Percentiles rank a stretch among this genome's conserved stretches.
phyloP scores from a whole-genome alignment of 2,113 vertebrate species.

The Phylloscopus trochilus region DNA sequence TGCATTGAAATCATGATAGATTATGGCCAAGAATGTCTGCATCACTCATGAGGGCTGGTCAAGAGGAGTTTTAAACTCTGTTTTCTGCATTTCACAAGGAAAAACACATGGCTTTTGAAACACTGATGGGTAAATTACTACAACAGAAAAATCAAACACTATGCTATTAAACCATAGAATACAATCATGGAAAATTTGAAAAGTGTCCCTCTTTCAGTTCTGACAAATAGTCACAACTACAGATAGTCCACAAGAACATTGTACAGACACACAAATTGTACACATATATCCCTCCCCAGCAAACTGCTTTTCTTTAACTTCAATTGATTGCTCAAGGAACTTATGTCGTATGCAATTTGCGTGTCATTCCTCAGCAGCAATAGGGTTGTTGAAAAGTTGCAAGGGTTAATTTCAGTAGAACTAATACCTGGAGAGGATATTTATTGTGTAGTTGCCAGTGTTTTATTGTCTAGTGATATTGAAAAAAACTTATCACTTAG shows the following conservation, averaged over 20 bases:
- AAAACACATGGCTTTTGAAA: background rate
- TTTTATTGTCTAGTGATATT: background rate
- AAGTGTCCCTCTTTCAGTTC: background rate
- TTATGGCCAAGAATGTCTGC: background rate
- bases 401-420: background rate
- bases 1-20: background rate
- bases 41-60: background rate
- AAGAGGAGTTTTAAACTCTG: background rate
- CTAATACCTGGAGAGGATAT: background rate
- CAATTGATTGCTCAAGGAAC: background rate
- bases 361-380: background rate
- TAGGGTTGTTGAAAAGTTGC: background rate
- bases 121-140: background rate
- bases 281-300: accelerated
- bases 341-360: background rate
- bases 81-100: background rate
- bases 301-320: background rate
- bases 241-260: background rate
- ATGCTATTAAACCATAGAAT: background rate
- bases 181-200: background rate
- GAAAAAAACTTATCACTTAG: background rate
- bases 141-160: background rate
- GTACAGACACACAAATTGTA: background rate
- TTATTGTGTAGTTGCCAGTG: background rate
- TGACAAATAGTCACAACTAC: background rate